Evolutionary conservation across 1,140 invertebrate species (phyloP).

Genomic region (Nylanderia fulva): DNA sequence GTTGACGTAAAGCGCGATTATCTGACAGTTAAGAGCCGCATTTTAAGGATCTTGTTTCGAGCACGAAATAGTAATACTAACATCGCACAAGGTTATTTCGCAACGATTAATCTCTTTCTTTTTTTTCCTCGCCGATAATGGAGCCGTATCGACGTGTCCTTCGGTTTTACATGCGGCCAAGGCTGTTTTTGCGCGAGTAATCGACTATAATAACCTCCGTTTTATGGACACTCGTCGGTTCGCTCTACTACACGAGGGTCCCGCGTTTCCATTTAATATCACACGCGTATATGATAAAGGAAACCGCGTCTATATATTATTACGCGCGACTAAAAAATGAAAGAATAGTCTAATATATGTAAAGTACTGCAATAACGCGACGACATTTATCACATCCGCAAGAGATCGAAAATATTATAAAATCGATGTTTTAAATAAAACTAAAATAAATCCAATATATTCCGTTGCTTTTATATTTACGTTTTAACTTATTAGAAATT

Average conservation of each 20-base stretch:
- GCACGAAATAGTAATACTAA: neutral
- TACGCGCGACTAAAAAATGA: neutral
- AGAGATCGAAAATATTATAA: no score
- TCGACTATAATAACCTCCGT: conserved; percentile 45
- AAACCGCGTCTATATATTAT: conserved; percentile 25
- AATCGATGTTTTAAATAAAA: no score
- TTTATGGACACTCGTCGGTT: conserved; percentile 31
- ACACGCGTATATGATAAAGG: conserved; percentile 31
- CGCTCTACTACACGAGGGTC: neutral
- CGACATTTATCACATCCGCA: neutral
- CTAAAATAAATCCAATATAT: no score
- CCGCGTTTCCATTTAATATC: conserved; percentile 51
- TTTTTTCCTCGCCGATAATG: neutral
- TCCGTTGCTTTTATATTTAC: neutral
- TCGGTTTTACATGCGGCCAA: conserved; percentile 34
- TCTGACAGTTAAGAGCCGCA: neutral
- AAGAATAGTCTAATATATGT: neutral
- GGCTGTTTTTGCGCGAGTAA: conserved; percentile 23
- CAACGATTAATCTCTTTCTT: neutral
- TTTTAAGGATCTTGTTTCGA: neutral
- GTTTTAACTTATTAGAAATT: neutral
- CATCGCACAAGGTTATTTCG: neutral
- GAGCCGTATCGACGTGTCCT: neutral
- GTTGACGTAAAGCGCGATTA: neutral
- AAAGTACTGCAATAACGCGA: neutral